Percentiles rank a stretch among this genome's conserved stretches.
Conservation (phyloP, 1,140 invertebrate genomes). For the Drosophila santomea region DNA sequence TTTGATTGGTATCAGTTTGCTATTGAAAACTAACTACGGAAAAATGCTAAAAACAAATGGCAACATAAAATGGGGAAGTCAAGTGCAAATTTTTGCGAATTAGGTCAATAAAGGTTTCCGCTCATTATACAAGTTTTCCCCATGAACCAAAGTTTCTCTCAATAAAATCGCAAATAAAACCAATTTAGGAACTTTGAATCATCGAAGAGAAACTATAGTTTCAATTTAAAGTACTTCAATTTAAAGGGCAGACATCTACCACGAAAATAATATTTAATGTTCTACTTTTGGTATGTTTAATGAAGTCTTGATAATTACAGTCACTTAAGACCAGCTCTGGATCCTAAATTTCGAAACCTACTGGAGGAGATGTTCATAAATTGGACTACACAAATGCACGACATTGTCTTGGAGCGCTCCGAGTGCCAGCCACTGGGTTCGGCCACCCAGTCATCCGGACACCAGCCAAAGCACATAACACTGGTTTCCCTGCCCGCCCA, state of each 20-base stretch:
- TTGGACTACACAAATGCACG: slow-evolving; percentile 90
- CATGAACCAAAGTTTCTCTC: slow-evolving; percentile 15
- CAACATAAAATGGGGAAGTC: background rate
- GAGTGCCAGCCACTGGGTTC: slow-evolving; percentile 40
- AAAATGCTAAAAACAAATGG: slow-evolving; percentile 8
- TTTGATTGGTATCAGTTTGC: slow-evolving; percentile 42
- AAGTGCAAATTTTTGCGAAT: slow-evolving; percentile 36
- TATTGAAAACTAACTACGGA: slow-evolving; percentile 32
- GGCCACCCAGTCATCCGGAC: background rate
- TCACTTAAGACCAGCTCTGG: slow-evolving; percentile 83
- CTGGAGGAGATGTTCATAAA: slow-evolving; percentile 91
- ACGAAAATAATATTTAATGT: too few relatives aligned
- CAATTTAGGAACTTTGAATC: background rate
- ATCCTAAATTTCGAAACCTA: slow-evolving; percentile 88
- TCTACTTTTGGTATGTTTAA: too few relatives aligned
- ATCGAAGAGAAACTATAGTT: background rate
- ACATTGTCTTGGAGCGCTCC: slow-evolving; percentile 85
- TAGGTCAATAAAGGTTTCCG: slow-evolving; percentile 41
- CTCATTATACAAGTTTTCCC: slow-evolving; percentile 27
- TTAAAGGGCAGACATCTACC: background rate
- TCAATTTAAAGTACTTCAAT: background rate
- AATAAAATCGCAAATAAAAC: slow-evolving; percentile 15
- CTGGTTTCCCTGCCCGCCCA: slow-evolving; percentile 88
- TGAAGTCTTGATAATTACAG: slow-evolving; percentile 14
- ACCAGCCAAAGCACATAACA: slow-evolving; percentile 44